These are phyloP conservation scores for Chaenodraco wilsoni DNA, from an alignment of 2,797 vertebrate genomes.

Conservation along the genomic window DNA sequence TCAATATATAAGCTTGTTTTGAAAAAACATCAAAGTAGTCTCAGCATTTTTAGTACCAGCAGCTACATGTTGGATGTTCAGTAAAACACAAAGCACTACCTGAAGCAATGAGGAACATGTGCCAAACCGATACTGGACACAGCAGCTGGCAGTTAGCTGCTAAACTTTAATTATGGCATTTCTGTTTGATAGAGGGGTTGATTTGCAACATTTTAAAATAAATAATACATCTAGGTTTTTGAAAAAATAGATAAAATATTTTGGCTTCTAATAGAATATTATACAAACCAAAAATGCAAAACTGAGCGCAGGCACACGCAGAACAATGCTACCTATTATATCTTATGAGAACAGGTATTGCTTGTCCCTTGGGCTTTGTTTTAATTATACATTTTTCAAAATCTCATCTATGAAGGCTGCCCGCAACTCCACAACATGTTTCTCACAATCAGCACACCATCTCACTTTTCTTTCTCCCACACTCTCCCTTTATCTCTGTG, in stretches of 20 bases:
- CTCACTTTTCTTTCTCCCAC: conserved; percentile 16
- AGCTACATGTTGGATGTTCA: conserved; percentile 6
- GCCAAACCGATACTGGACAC: background rate
- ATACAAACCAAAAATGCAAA: background rate
- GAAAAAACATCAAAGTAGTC: background rate
- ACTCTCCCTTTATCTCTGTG: conserved; percentile 26
- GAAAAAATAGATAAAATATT: background rate
- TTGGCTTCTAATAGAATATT: background rate
- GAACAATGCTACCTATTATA: background rate
- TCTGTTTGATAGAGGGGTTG: background rate
- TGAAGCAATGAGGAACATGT: background rate
- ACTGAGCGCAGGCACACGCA: background rate
- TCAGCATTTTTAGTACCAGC: background rate
- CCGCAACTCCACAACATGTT: conserved; percentile 6
- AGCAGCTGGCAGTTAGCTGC: background rate
- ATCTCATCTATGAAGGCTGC: conserved; percentile 11
- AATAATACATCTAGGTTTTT: background rate
- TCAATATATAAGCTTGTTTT: background rate
- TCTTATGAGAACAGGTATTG: background rate
- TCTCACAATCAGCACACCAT: conserved; percentile 21
- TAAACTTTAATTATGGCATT: background rate
- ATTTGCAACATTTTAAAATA: background rate
- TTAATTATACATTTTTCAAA: conserved; percentile 33
- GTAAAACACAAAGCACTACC: background rate
- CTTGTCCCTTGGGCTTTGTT: background rate